Percentiles rank a stretch among this genome's conserved stretches.
Conservation (phyloP, 64 coral and sea anemone genomes). For the Montipora efflorescens region DNA sequence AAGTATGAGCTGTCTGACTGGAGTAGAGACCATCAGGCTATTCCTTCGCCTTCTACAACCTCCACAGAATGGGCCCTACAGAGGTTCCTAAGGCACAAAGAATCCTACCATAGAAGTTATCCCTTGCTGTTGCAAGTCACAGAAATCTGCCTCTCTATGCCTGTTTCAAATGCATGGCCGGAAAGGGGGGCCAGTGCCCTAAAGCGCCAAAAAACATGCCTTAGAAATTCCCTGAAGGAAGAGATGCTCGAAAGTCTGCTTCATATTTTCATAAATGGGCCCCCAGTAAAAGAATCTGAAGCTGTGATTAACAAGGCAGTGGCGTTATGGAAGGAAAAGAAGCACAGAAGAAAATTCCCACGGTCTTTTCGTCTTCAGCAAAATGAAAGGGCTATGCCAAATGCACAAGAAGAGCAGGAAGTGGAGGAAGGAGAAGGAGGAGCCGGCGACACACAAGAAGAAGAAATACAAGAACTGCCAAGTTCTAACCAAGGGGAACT, state of each 20-base stretch:
- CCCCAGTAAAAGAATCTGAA: conserved; percentile 62
- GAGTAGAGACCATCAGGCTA: conserved; percentile 68
- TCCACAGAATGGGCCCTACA: conserved; percentile 74
- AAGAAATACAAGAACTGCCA: conserved; percentile 24
- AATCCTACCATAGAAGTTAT: too few species aligned
- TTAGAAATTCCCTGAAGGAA: conserved; percentile 63
- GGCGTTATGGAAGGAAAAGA: conserved; percentile 57
- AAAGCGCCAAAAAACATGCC: conserved; percentile 55
- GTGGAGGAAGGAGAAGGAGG: conserved; percentile 21
- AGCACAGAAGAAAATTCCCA: conserved; percentile 49
- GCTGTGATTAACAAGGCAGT: conserved; percentile 15
- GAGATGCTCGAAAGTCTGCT: conserved; percentile 67
- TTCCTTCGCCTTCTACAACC: conserved; percentile 71
- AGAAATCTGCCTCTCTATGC: conserved; percentile 72
- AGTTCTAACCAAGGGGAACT: conserved; percentile 33
- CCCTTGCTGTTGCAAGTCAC: neutral
- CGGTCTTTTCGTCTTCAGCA: neutral
- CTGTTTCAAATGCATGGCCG: conserved; percentile 71
- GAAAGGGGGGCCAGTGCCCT: conserved; percentile 65
- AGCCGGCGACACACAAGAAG: neutral
- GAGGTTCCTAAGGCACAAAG: neutral
- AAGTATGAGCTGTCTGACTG: conserved; percentile 68
- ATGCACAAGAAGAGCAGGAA: conserved; percentile 20
- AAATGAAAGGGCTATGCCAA: neutral
- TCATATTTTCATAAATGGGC: conserved; percentile 72